Percentiles rank a stretch among this genome's conserved stretches.
Conservation (phyloP, 2,888 invertebrate genomes). For the Chalcosyrphus nemorum region DNA sequence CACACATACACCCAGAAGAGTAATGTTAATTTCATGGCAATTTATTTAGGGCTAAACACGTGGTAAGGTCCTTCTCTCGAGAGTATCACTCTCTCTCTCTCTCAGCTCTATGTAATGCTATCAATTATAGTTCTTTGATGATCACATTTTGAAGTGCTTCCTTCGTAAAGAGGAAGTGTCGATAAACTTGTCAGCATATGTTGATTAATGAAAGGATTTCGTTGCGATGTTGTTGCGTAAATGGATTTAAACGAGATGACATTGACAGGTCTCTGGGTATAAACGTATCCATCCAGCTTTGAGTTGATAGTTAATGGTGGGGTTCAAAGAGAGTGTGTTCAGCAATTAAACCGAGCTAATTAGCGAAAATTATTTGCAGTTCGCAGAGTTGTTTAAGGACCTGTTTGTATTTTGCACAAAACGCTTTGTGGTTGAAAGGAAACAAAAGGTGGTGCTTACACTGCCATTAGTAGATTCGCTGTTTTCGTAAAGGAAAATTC, state of each 20-base stretch:
- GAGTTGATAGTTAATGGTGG: conserved; percentile 53
- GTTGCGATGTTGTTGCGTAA: conserved; percentile 60
- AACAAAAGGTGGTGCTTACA: too few species aligned
- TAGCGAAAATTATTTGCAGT: conserved; percentile 23
- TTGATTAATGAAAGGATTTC: conserved; percentile 71
- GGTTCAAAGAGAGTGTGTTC: conserved; percentile 1
- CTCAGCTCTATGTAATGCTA: conserved; percentile 7
- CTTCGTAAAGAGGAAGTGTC: conserved; percentile 49
- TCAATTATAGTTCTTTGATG: conserved; percentile 41
- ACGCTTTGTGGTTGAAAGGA: too few species aligned
- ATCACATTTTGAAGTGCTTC: conserved; percentile 59
- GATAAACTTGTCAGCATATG: conserved; percentile 69
- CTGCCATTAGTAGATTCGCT: too few species aligned
- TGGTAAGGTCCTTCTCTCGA: conserved; percentile 49
- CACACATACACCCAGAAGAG: not conserved
- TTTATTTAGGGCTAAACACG: conserved; percentile 68
- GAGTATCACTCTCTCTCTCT: too few species aligned
- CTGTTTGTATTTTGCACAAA: not conserved
- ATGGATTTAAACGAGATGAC: conserved; percentile 48
- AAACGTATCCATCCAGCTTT: conserved; percentile 11
- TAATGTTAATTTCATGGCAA: conserved; percentile 72
- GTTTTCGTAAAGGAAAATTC: too few species aligned
- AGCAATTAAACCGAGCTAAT: conserved; percentile 7
- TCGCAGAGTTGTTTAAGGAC: not conserved
- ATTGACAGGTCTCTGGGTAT: conserved; percentile 60